These are phyloP conservation scores for Tetranychus truncatus DNA, from an alignment of 2,888 invertebrate species.

Conservation along the genomic window DNA sequence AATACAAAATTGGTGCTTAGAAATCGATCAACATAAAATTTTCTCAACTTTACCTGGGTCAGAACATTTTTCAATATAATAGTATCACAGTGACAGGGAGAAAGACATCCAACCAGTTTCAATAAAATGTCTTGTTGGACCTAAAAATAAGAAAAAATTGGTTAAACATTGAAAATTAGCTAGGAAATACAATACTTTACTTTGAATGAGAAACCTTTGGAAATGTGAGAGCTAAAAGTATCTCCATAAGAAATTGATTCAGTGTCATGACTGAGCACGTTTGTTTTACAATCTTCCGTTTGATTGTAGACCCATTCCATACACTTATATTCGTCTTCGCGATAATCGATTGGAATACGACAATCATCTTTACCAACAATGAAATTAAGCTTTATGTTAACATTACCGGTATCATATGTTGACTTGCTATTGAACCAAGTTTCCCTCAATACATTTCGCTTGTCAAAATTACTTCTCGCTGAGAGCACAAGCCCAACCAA, in stretches of 20 bases:
- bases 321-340: slow-evolving; percentile 9
- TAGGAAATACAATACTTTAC: background rate
- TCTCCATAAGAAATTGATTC: background rate
- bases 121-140: background rate
- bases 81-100: background rate
- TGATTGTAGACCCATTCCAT: background rate
- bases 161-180: background rate
- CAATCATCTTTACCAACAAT: slow-evolving; percentile 17
- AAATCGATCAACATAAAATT: background rate
- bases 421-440: slow-evolving; percentile 28
- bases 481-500: background rate
- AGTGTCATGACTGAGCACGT: background rate
- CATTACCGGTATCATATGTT: background rate
- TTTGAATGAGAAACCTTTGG: slow-evolving; percentile 4
- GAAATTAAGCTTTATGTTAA: slow-evolving; percentile 11
- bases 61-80: background rate
- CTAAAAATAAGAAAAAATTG: background rate
- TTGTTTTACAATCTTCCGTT: background rate
- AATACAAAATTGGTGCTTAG: background rate
- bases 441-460: slow-evolving; percentile 27
- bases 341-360: slow-evolving; percentile 12
- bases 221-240: background rate
- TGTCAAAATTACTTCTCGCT: slow-evolving; percentile 23
- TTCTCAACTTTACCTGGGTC: background rate
- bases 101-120: background rate